phyloP scores from a whole-genome alignment of 2,797 vertebrate genomes.

The Rhynchotus rufescens region DNA sequence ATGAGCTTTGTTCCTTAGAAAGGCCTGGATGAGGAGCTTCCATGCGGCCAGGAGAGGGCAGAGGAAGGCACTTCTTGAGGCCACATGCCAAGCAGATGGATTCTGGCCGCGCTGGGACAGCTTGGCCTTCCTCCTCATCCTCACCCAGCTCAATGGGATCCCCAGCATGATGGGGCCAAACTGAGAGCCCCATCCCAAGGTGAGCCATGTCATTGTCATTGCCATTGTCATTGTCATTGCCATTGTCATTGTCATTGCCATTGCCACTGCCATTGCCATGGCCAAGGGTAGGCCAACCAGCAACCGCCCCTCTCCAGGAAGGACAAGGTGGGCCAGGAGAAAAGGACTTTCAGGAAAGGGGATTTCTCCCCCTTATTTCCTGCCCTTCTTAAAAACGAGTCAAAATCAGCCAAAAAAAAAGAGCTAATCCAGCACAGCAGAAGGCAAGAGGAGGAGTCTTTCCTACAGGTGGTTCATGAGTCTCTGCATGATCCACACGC shows the following conservation, averaged over 20 bases:
- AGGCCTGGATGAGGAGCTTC: too few relatives aligned
- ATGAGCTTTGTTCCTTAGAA: not conserved
- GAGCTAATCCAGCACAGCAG: not conserved
- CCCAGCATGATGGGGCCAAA: not conserved
- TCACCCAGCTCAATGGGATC: rapidly evolving
- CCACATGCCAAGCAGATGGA: too few relatives aligned
- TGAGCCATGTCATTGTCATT: not conserved
- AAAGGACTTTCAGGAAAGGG: not conserved
- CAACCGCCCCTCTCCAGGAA: not conserved
- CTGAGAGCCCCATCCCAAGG: not conserved
- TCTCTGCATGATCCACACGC: not conserved
- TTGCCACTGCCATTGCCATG: not conserved
- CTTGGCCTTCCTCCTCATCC: not conserved
- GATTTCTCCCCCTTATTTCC: not conserved
- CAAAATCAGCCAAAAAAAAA: not conserved
- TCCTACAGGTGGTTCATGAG: slow-evolving; percentile 39
- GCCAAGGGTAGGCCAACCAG: not conserved
- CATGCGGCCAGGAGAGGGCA: too few relatives aligned
- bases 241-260: too few relatives aligned
- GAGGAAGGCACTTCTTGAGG: too few relatives aligned
- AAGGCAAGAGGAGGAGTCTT: slow-evolving; percentile 36
- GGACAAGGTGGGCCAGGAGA: not conserved
- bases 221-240: not conserved
- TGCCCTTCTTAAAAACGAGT: not conserved
- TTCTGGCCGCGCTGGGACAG: too few relatives aligned